These are phyloP conservation scores for Leguminivora glycinivorella DNA, from an alignment of 1,140 invertebrate species.

Conservation along the genomic window DNA sequence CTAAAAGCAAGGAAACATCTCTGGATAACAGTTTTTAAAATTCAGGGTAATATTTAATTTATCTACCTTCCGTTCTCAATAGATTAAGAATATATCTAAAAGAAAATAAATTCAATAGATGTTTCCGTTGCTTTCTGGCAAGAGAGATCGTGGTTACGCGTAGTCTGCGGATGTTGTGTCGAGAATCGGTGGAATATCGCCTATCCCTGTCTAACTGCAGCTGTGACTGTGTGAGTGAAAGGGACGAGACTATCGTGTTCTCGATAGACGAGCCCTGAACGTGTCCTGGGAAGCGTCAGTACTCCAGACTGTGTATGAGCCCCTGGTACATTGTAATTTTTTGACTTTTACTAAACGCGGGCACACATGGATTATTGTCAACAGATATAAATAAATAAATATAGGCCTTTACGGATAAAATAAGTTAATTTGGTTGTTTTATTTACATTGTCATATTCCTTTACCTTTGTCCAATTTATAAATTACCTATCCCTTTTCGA, in stretches of 20 bases:
- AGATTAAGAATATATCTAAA: constrained; percentile 8
- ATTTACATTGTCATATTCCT: constrained; percentile 24
- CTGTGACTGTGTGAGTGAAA: background rate
- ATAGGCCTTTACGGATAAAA: constrained; percentile 64
- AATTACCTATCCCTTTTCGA: too few species aligned
- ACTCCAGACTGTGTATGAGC: constrained; percentile 22
- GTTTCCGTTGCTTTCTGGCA: constrained; percentile 1
- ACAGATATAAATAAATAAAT: constrained; percentile 54
- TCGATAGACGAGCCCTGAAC: background rate
- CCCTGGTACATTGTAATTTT: constrained; percentile 30
- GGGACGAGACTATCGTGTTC: background rate
- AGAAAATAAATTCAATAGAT: background rate
- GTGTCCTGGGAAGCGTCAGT: background rate
- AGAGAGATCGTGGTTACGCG: constrained; percentile 1
- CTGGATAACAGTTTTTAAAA: constrained; percentile 6
- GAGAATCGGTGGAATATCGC: background rate
- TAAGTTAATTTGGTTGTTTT: constrained; percentile 37
- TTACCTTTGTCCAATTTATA: background rate
- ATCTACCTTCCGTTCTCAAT: constrained; percentile 12
- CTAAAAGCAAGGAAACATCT: constrained; percentile 8
- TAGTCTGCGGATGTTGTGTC: background rate
- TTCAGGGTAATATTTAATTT: constrained; percentile 17
- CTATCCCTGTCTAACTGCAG: background rate
- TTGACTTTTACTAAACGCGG: constrained; percentile 32
- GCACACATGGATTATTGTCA: constrained; percentile 37